Evolutionary conservation across 2,113 vertebrate species (phyloP).

Genomic region (Nerophis ophidion): DNA sequence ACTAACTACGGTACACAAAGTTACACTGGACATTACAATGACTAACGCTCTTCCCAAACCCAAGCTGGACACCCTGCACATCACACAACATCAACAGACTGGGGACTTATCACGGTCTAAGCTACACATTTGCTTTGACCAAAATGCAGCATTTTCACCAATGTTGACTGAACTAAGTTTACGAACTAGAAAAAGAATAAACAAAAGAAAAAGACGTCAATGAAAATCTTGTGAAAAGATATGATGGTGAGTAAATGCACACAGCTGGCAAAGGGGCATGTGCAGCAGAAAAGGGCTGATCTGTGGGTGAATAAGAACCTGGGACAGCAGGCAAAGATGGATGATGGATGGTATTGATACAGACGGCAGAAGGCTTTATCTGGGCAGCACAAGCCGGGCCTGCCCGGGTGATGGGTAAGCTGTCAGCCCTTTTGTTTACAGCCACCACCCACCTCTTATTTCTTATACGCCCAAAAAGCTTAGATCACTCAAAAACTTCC

Average conservation of each 20-base stretch:
- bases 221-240: slow-evolving; percentile 20
- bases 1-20: no score
- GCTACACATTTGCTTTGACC: not conserved
- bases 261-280: slow-evolving; percentile 43
- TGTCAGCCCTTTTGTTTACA: slow-evolving; percentile 76
- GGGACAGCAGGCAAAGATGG: slow-evolving; percentile 56
- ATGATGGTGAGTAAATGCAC: slow-evolving; percentile 9
- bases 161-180: slow-evolving; percentile 11
- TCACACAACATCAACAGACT: slow-evolving; percentile 2
- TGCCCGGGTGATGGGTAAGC: slow-evolving; percentile 75
- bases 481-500: slow-evolving; percentile 59
- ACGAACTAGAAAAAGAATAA: slow-evolving; percentile 1
- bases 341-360: slow-evolving; percentile 77
- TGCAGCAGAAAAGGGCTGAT: slow-evolving; percentile 45
- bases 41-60: slow-evolving; percentile 54
- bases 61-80: slow-evolving; percentile 24
- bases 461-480: slow-evolving; percentile 53
- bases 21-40: slow-evolving; percentile 36
- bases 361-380: slow-evolving; percentile 71
- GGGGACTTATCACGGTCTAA: not conserved
- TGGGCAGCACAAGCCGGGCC: slow-evolving; percentile 70
- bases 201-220: not conserved
- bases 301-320: slow-evolving; percentile 32
- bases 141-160: not conserved
- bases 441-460: slow-evolving; percentile 70